These are phyloP conservation scores for Syngnathus scovelli DNA, from an alignment of 2,113 vertebrate species.

Conservation along the genomic window DNA sequence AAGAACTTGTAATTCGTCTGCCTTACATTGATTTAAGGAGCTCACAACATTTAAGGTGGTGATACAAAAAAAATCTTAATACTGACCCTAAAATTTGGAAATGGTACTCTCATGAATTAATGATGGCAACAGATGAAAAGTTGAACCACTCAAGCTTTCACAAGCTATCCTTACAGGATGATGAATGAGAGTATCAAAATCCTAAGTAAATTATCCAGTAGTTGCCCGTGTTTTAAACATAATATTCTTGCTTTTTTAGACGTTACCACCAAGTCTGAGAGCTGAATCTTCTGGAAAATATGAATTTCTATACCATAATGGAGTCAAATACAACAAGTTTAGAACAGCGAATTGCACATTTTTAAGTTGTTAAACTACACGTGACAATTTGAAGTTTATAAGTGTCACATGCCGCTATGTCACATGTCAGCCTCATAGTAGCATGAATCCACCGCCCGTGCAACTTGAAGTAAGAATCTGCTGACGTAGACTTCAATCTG, in stretches of 20 bases:
- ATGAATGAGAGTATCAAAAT: slow-evolving; percentile 9
- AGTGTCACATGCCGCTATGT: neutral
- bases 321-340: neutral
- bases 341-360: neutral
- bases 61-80: neutral
- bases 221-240: neutral
- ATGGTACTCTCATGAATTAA: neutral
- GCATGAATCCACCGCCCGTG: neutral
- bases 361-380: neutral
- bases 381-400: neutral
- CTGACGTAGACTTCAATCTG: neutral
- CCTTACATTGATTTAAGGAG: neutral
- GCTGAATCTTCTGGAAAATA: neutral
- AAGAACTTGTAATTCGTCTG: neutral
- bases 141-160: neutral
- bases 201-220: neutral
- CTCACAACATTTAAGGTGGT: neutral
- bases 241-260: neutral
- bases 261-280: neutral
- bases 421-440: neutral
- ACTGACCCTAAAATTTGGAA: neutral
- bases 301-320: neutral
- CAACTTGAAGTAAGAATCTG: neutral
- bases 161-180: neutral
- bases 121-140: slow-evolving; percentile 1